These are phyloP conservation scores for Alcis repandata DNA, from an alignment of 2,888 invertebrate species.

Conservation along the genomic window DNA sequence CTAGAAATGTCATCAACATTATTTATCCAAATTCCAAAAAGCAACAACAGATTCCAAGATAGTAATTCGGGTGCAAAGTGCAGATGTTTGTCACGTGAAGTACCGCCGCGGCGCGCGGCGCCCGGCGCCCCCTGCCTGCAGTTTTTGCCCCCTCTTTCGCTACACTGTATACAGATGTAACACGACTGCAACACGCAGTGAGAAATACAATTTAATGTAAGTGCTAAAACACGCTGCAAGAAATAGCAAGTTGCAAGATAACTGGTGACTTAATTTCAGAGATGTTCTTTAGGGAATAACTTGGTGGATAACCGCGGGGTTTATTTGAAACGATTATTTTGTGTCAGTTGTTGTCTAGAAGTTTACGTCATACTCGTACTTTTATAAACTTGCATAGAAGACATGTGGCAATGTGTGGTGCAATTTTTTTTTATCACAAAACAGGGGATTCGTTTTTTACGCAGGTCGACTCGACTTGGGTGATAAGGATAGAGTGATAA, in stretches of 20 bases:
- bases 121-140: not conserved
- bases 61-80: constrained; percentile 6
- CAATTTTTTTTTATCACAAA: too few relatives aligned
- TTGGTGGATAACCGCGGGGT: not conserved
- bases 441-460: too few relatives aligned
- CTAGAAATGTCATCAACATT: not conserved
- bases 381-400: too few relatives aligned
- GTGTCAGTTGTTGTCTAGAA: too few relatives aligned
- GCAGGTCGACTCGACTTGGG: too few relatives aligned
- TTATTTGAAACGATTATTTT: not conserved
- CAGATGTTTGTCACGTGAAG: constrained; percentile 12
- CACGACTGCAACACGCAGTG: not conserved
- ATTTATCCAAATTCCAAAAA: not conserved
- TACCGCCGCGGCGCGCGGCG: not conserved
- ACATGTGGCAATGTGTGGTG: too few relatives aligned
- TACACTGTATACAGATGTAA: not conserved
- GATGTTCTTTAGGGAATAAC: not conserved
- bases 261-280: not conserved
- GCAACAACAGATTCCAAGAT: not conserved
- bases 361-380: too few relatives aligned
- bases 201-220: constrained; percentile 10
- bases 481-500: too few relatives aligned
- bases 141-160: not conserved
- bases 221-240: not conserved
- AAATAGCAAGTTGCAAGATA: not conserved